Conservation (phyloP, 2,888 invertebrate species). For the Xestia rhomboidea region DNA sequence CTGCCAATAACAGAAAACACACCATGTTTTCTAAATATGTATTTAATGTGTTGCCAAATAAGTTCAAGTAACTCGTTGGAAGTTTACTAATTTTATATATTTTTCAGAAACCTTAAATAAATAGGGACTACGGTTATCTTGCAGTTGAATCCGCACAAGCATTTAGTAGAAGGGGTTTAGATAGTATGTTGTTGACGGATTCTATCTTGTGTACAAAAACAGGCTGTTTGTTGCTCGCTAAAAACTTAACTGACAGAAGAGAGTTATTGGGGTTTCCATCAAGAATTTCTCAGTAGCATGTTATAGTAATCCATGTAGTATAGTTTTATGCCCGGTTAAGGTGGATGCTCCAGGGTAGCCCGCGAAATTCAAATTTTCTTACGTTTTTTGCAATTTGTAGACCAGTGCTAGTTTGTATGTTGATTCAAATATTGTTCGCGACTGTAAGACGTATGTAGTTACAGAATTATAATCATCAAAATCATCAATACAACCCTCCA, state of each 20-base stretch:
- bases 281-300: background rate
- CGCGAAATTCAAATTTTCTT: no score
- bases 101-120: background rate
- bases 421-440: no score
- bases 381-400: no score
- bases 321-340: background rate
- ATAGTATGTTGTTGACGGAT: background rate
- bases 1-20: background rate
- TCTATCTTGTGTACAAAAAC: background rate
- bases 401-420: no score
- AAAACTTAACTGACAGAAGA: background rate
- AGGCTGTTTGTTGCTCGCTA: background rate
- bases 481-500: no score
- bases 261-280: background rate
- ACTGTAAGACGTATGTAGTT: no score
- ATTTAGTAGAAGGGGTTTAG: background rate
- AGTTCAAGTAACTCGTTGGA: background rate
- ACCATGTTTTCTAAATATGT: background rate
- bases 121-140: background rate
- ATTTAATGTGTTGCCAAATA: background rate
- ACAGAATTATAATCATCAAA: no score
- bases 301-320: background rate
- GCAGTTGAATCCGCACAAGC: background rate
- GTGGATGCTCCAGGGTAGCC: no score
- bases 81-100: background rate